Base-by-base conservation (phyloP, 2,797 vertebrate species). In the Tiaroga cobitis region DNA sequence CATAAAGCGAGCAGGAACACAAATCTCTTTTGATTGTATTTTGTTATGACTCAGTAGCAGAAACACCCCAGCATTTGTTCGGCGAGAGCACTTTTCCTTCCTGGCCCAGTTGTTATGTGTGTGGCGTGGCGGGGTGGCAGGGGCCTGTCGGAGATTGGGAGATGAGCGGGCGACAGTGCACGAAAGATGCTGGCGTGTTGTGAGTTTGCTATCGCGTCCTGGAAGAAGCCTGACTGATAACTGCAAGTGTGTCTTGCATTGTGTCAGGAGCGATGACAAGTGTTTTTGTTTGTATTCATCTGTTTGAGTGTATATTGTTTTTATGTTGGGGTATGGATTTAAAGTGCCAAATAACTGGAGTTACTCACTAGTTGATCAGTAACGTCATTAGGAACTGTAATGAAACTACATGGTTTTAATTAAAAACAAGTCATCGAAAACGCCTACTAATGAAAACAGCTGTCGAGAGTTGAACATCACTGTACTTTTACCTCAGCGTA, bases 41-140 rank as follows among this genome's bases (percentile, higher is more conserved):
- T 92, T 96, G 94, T 95, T 95, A 93, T 96, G 94, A 94, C 95
- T 95, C 87, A 89, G 82, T 56, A 80, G 92, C 91, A 93, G 92
- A 93, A 89, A 91, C 91, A 85, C 91, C 89, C 91, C 43, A 88
- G 49, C 86, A 69, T 87, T 90, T 85, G 86, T 90, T 89, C 43
- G 63, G 15, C 29, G 49, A 83, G 84, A 88, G 86, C 90, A 89
- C 90, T 89, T 91, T 84, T 89, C 83, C 81, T 82, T 83, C 86
- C 84, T 67, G 21, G 75, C 87, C 81, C 87, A 86, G 85, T 91
- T 93, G 90, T 92, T 88, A 88, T 92, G 90, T 70, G 90, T 72
- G 18, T 88, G 69, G 72, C 51, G 37, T 61, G 29, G 83, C 32
- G 8, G 34, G 69, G 19, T 89, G 85, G 63, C 73, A n/a, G 88